Percentiles rank a stretch among this genome's conserved stretches.
These are phyloP conservation scores for Gymnothorax reevesii DNA, from an alignment of 2,797 vertebrate species.

Conservation along the genomic window DNA sequence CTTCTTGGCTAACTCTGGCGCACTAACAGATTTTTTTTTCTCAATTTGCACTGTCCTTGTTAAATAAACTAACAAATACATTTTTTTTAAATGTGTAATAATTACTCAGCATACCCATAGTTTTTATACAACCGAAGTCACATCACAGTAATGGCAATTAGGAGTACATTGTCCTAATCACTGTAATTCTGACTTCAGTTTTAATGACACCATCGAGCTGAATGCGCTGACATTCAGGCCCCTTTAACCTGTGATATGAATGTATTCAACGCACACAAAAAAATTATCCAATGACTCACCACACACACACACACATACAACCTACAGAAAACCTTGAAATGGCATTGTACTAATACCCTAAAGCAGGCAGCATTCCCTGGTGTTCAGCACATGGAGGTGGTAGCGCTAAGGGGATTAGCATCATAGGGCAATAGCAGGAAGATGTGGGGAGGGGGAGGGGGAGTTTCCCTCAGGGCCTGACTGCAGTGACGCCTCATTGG, in stretches of 20 bases:
- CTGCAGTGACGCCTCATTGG: neutral
- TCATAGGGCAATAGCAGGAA: neutral
- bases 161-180: too few relatives aligned
- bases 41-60: too few relatives aligned
- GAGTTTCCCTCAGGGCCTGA: neutral
- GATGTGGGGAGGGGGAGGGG: neutral
- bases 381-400: neutral
- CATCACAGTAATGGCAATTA: too few relatives aligned
- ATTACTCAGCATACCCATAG: too few relatives aligned
- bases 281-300: neutral
- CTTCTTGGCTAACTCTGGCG: too few relatives aligned
- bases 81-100: too few relatives aligned
- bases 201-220: neutral
- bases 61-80: too few relatives aligned
- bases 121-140: too few relatives aligned
- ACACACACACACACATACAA: neutral
- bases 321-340: neutral
- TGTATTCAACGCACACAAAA: neutral
- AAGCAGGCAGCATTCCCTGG: neutral
- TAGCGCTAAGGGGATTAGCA: constrained; percentile 9
- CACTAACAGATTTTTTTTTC: too few relatives aligned
- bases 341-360: neutral
- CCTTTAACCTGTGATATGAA: neutral
- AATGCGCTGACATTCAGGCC: neutral
- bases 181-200: neutral